phyloP scores from a whole-genome alignment of 1,140 invertebrate genomes.

The Sycophaga agraensis region DNA sequence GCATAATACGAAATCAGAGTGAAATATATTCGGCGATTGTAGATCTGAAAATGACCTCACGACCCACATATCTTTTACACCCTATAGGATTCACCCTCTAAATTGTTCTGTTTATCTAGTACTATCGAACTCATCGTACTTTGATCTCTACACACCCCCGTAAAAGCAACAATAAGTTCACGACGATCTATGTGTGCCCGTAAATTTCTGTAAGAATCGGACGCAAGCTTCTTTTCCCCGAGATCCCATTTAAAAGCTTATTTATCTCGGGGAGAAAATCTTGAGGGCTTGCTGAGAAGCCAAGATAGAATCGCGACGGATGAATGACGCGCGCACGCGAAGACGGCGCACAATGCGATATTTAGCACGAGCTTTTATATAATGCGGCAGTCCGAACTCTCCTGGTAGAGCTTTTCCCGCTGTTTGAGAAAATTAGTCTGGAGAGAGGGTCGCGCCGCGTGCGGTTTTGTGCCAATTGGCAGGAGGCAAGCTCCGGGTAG shows the following conservation, averaged over 20 bases:
- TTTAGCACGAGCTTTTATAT: constrained; percentile 10
- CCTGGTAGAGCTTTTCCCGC: not conserved
- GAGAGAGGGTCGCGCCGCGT: too few relatives aligned
- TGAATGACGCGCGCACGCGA: not conserved
- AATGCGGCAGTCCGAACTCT: not conserved
- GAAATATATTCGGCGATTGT: too few relatives aligned
- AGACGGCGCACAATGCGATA: not conserved
- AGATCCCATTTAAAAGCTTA: constrained; percentile 9
- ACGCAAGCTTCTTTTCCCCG: not conserved
- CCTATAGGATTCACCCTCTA: too few relatives aligned
- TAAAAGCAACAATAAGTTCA: constrained; percentile 3
- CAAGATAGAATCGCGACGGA: not conserved
- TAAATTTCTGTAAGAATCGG: not conserved
- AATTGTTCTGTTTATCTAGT: not conserved
- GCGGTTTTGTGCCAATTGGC: constrained; percentile 17
- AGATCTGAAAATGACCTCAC: too few relatives aligned
- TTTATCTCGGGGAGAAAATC: constrained; percentile 11
- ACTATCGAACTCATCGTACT: not conserved
- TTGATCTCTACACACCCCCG: constrained; percentile 14
- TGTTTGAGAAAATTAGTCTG: constrained; percentile 2
- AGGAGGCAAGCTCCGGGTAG: too few relatives aligned
- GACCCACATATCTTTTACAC: not conserved
- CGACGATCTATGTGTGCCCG: not conserved
- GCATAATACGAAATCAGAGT: too few relatives aligned
- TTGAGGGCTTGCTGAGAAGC: not conserved